Base-by-base conservation (phyloP, 2,888 invertebrate genomes). In the Gari tellinella region DNA sequence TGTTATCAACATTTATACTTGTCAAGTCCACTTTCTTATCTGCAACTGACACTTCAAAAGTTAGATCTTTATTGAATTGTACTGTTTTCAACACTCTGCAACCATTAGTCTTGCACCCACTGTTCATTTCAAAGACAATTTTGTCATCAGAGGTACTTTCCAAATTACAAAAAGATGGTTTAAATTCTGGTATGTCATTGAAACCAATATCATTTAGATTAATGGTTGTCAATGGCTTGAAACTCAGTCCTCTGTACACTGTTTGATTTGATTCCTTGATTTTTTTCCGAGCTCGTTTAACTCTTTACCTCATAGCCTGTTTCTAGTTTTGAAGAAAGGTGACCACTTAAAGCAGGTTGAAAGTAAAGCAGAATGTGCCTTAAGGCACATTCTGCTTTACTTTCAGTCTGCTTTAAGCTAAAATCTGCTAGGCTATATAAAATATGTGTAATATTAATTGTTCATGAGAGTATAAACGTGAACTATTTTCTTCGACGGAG, bases 211-310 rank as follows among this genome's bases (percentile, higher is more conserved):
- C 10, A 31, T 10, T 31, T 31, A 4, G 5, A 7, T 4, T 31
- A 7, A 31, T 7, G 31, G 43, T 66, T 49, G 2, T 38, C 43
- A 31, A 31, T 37, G 37, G 62, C 12, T 57, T 56, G 15, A 62
- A 45, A 37, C 37, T 26, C 21, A 72, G 53, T 4, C 72, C 56
- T 48, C 46, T 72, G 37, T 72, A 65, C 10, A 65, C 14, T 40
- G 70, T 65, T 51, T 23, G 5, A 31, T 31, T 31, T 4, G 31
- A 4, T 10, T 31, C 31, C 31, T 7, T 31, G 5, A 4, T 10
- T 10, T 10, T 31, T 31, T 31, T 31, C 10, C 31, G 4, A 10
- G 31, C 31, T 7, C 31, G 31, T 10, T 31, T 31, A n/a, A n/a
- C n/a, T n/a, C n/a, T n/a, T n/a, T n/a, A n/a, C n/a, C n/a, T n/a